Percentiles rank a stretch among this genome's conserved stretches.
These are phyloP conservation scores for Kryphioiulus occultus DNA, from an alignment of 2,888 invertebrate genomes.

Conservation along the genomic window DNA sequence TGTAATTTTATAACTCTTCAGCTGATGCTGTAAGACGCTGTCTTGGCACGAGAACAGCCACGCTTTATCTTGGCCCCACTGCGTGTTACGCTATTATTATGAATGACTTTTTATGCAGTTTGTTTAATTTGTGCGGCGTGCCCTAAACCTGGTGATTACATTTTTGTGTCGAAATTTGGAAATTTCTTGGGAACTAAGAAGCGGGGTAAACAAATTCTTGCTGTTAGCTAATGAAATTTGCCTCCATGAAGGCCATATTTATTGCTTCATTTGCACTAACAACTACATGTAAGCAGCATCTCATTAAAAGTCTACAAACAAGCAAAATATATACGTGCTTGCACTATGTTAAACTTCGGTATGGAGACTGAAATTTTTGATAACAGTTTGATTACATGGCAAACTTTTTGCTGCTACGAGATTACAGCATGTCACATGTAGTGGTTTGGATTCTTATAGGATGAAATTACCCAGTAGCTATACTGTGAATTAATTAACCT, in stretches of 20 bases:
- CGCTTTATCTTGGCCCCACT: not conserved
- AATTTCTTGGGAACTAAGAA: conserved; percentile 20
- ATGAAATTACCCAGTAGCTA: too few species aligned
- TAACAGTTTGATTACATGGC: not conserved
- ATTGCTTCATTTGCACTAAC: not conserved
- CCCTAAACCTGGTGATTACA: not conserved
- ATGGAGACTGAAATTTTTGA: not conserved
- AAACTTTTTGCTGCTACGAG: not conserved
- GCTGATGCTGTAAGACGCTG: not conserved
- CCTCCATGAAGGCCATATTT: not conserved
- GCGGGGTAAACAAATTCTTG: not conserved
- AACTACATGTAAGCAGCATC: not conserved
- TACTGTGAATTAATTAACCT: too few species aligned
- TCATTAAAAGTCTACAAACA: not conserved
- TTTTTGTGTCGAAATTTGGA: not conserved
- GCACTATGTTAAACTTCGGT: not conserved
- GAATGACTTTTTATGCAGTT: not conserved
- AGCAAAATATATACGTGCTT: not conserved
- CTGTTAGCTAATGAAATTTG: not conserved
- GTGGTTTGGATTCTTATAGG: not conserved
- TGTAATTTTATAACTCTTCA: conserved; percentile 12
- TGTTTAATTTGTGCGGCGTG: not conserved
- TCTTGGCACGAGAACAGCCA: not conserved
- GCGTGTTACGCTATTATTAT: not conserved
- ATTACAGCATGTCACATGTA: not conserved